phyloP scores from a whole-genome alignment of 2,113 vertebrate genomes.

The Guaruba guarouba region DNA sequence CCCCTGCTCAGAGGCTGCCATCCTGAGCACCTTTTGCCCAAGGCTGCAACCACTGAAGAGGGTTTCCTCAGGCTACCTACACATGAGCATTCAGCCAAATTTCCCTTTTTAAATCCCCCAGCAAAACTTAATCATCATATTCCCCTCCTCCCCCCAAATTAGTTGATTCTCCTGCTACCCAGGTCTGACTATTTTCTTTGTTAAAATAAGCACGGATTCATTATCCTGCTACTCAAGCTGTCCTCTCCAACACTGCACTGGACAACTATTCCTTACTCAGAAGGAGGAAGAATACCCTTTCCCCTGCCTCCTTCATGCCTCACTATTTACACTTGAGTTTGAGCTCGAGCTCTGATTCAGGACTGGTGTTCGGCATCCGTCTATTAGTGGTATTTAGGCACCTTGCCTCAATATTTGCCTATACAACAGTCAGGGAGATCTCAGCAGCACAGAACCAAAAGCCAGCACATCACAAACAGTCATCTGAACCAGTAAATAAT shows the following conservation, averaged over 20 bases:
- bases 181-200: neutral
- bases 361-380: neutral
- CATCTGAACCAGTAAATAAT: neutral
- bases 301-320: neutral
- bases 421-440: neutral
- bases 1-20: neutral
- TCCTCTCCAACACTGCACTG: neutral
- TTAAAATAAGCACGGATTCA: neutral
- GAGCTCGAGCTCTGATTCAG: neutral
- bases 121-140: neutral
- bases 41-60: neutral
- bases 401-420: fast-evolving
- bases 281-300: neutral
- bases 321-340: neutral
- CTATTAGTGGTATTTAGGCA: neutral
- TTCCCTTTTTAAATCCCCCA: neutral
- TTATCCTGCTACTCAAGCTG: neutral
- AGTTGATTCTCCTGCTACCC: neutral
- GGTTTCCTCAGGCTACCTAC: neutral
- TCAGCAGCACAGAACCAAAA: neutral
- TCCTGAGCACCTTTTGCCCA: neutral
- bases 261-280: neutral
- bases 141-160: neutral
- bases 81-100: neutral
- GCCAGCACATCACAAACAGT: neutral